A percentile compares a stretch with the other conserved stretches of the same genome.
Conservation (phyloP, 2,797 vertebrate species). For the Gobionotothen gibberifrons region DNA sequence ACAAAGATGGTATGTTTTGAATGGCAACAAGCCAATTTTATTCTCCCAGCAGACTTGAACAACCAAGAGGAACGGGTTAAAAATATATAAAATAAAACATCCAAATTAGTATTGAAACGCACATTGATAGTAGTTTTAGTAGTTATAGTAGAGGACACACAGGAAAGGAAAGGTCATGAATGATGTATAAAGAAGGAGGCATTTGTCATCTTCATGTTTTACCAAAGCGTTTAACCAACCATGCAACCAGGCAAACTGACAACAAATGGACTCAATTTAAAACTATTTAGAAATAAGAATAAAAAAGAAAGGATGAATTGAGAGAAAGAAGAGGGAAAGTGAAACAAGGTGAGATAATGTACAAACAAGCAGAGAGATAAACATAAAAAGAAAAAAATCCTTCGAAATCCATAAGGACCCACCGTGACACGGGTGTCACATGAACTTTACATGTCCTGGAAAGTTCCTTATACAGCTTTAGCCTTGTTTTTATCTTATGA, state of each 20-base stretch:
- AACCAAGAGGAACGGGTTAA: not conserved
- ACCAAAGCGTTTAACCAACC: constrained; percentile 5
- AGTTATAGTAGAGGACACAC: not conserved
- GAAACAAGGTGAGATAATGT: not conserved
- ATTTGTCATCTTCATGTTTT: not conserved
- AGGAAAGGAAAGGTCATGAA: not conserved
- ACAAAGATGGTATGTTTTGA: not conserved
- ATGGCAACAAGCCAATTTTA: not conserved
- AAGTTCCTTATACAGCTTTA: too few relatives aligned
- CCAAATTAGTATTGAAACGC: not conserved
- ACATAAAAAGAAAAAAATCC: constrained; percentile 5
- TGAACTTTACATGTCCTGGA: too few relatives aligned
- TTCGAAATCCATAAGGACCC: not conserved
- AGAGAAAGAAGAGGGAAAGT: constrained; percentile 4
- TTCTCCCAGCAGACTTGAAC: not conserved
- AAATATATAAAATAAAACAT: too few relatives aligned
- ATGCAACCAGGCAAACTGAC: not conserved
- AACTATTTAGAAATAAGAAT: constrained; percentile 9
- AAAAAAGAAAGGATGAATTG: not conserved
- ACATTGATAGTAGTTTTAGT: not conserved
- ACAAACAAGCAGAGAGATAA: not conserved
- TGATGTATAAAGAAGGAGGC: not conserved
- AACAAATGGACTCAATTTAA: constrained; percentile 5
- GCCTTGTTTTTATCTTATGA: too few relatives aligned
- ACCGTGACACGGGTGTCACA: too few relatives aligned